phyloP scores from a whole-genome alignment of 2,113 vertebrate genomes.

The Lates calcarifer region DNA sequence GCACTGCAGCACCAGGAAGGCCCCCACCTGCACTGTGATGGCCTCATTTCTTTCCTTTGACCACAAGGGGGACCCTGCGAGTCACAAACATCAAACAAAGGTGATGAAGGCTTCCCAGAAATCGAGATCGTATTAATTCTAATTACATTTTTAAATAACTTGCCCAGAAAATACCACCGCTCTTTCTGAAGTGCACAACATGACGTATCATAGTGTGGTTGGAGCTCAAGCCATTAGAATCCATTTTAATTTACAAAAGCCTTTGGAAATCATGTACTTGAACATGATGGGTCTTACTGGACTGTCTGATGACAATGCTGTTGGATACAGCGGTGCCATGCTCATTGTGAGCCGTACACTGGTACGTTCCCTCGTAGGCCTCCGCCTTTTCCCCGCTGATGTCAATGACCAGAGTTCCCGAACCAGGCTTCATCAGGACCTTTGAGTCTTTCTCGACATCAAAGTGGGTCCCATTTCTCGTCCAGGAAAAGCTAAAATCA shows the following conservation, averaged over 20 bases:
- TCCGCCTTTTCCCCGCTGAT: slow-evolving; percentile 94
- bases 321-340: slow-evolving; percentile 94
- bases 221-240: not conserved
- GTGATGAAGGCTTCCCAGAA: not conserved
- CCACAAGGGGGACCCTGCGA: slow-evolving; percentile 95
- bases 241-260: not conserved
- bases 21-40: slow-evolving; percentile 88
- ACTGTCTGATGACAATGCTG: slow-evolving; percentile 93
- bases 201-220: not conserved
- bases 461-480: slow-evolving; percentile 95
- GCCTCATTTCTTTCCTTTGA: slow-evolving; percentile 95
- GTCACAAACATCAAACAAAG: slow-evolving; percentile 57
- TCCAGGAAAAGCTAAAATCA: slow-evolving; percentile 93
- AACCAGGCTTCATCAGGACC: slow-evolving; percentile 91
- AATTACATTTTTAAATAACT: not conserved
- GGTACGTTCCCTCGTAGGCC: slow-evolving; percentile 94
- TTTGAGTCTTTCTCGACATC: slow-evolving; percentile 93
- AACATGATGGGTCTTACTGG: slow-evolving; percentile 85
- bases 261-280: not conserved
- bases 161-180: too few species aligned
- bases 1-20: slow-evolving; percentile 91
- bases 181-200: not conserved
- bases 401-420: slow-evolving; percentile 93
- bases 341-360: slow-evolving; percentile 93
- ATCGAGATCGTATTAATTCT: not conserved